phyloP scores from a whole-genome alignment of 2,113 vertebrate species.

The Pantherophis guttatus region DNA sequence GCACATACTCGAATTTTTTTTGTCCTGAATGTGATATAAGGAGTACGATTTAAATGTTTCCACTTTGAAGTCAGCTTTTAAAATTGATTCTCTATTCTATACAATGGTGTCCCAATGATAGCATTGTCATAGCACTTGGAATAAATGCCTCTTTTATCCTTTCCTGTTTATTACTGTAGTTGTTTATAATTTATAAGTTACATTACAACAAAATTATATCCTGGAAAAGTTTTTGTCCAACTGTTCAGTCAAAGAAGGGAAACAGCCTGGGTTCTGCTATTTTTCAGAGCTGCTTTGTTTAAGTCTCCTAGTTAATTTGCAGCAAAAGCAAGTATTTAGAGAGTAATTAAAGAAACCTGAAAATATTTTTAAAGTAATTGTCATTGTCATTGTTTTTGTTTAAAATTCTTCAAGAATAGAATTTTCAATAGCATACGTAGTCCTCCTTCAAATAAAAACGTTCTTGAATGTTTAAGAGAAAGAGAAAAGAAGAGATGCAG shows the following conservation, averaged over 20 bases:
- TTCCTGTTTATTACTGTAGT: not conserved
- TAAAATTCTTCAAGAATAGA: constrained; percentile 25
- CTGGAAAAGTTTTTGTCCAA: not conserved
- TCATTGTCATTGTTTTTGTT: constrained; percentile 32
- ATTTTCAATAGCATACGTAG: constrained; percentile 39
- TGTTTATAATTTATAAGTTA: not conserved
- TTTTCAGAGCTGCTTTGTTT: not conserved
- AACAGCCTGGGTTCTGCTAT: not conserved
- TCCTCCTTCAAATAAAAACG: constrained; percentile 17
- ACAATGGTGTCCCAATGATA: not conserved
- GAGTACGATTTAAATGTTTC: not conserved
- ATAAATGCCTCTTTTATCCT: not conserved
- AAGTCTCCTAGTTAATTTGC: constrained; percentile 3
- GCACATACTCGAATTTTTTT: not conserved
- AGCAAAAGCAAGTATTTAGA: constrained; percentile 9
- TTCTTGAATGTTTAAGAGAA: rapidly evolving
- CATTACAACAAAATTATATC: not conserved
- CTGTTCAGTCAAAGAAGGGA: not conserved
- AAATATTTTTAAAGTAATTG: constrained; percentile 7
- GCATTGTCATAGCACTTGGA: not conserved
- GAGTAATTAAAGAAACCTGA: constrained; percentile 33
- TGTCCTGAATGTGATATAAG: not conserved
- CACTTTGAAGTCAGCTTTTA: too few relatives aligned
- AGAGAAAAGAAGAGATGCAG: not conserved
- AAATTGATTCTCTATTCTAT: too few relatives aligned